A percentile compares a stretch with the other conserved stretches of the same genome.
Evolutionary conservation across 2,797 vertebrate genomes (phyloP).

Genomic region (Etheostoma nigrum): DNA sequence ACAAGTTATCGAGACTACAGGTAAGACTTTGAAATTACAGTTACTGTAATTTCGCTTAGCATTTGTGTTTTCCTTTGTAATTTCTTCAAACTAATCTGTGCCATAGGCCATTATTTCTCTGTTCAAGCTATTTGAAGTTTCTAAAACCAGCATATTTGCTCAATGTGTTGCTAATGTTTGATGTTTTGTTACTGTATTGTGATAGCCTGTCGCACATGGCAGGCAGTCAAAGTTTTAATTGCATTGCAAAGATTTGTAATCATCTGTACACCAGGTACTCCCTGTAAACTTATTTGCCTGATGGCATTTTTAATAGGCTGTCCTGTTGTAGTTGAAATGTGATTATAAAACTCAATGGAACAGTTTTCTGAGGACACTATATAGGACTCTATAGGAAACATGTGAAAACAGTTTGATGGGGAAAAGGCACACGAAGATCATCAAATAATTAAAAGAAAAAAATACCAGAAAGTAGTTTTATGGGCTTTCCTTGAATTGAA

Average conservation of each 20-base stretch:
- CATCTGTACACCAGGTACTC: not conserved
- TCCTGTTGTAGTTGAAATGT: not conserved
- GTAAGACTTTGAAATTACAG: slow-evolving; percentile 17
- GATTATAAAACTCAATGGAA: not conserved
- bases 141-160: not conserved
- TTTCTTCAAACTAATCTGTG: not conserved
- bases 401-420: not conserved
- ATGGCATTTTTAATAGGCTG: not conserved
- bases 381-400: not conserved
- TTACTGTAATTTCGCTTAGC: not conserved
- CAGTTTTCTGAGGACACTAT: not conserved
- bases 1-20: slow-evolving; percentile 11
- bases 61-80: not conserved
- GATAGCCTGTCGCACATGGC: not conserved
- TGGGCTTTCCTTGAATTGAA: no score
- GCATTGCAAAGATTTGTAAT: not conserved
- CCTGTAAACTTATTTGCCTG: not conserved
- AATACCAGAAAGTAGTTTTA: no score
- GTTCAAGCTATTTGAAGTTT: not conserved
- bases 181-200: not conserved
- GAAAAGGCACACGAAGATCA: not conserved
- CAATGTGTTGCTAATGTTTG: not conserved
- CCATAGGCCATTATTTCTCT: no score
- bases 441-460: no score
- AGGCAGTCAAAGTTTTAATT: not conserved